These are phyloP conservation scores for Anagrus nilaparvatae DNA, from an alignment of 1,140 invertebrate genomes.

Conservation along the genomic window DNA sequence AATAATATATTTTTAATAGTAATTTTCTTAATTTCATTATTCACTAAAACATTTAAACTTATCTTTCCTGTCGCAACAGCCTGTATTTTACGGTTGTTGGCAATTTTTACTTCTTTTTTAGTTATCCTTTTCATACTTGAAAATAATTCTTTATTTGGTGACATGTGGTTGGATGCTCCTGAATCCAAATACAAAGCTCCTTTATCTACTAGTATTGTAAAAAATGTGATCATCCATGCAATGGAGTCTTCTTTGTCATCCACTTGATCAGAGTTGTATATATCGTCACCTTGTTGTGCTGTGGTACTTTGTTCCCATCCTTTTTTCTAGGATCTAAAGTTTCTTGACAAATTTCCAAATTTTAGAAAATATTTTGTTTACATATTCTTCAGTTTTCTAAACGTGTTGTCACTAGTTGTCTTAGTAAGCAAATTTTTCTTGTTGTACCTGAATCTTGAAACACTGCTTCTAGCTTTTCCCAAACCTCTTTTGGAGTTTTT, in stretches of 20 bases:
- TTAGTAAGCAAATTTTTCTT: conserved; percentile 26
- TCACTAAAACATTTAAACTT: background rate
- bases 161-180: conserved; percentile 23
- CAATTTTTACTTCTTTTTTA: background rate
- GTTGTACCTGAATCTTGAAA: conserved; percentile 22
- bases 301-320: no score
- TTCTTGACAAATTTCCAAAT: background rate
- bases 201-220: background rate
- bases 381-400: conserved; percentile 29
- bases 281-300: no score
- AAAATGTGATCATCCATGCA: background rate
- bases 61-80: background rate
- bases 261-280: no score
- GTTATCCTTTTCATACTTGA: conserved; percentile 4
- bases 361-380: conserved; percentile 27
- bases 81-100: background rate
- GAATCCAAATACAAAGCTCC: conserved; percentile 21
- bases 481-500: background rate
- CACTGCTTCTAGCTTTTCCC: background rate
- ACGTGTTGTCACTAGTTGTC: conserved; percentile 21
- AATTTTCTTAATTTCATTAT: background rate
- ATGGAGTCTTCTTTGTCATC: background rate
- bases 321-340: background rate
- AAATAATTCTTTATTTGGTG: conserved; percentile 17
- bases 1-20: conserved; percentile 1